phyloP scores from a whole-genome alignment of 2,888 invertebrate species.

The Oxystoma pomonae region DNA sequence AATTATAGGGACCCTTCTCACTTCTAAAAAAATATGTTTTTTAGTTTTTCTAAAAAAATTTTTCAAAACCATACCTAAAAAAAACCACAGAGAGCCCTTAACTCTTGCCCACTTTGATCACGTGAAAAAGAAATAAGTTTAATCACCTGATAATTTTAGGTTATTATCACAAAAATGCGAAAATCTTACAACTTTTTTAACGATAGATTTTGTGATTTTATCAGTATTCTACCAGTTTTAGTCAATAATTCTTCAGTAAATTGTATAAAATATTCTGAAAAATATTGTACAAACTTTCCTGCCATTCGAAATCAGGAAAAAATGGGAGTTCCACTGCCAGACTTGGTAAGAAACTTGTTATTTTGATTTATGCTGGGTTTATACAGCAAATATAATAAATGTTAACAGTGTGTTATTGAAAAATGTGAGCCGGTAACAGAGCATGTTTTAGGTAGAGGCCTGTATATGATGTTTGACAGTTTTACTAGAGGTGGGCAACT shows the following conservation, averaged over 20 bases:
- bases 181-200: background rate
- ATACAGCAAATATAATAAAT: background rate
- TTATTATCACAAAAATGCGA: background rate
- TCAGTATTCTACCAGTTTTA: too few species aligned
- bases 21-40: too few species aligned
- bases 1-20: too few species aligned
- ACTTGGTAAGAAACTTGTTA: slow-evolving; percentile 12
- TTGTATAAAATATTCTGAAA: background rate
- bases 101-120: too few species aligned
- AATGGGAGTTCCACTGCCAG: slow-evolving; percentile 19
- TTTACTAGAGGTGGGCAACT: too few species aligned
- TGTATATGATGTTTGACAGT: too few species aligned
- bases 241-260: background rate
- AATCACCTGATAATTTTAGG: background rate
- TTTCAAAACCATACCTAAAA: too few species aligned
- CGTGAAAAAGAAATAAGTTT: too few species aligned
- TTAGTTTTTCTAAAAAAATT: too few species aligned
- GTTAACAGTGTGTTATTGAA: background rate
- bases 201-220: background rate
- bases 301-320: background rate
- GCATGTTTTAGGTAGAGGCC: too few species aligned
- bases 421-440: too few species aligned
- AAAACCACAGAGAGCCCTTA: too few species aligned
- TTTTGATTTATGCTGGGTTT: background rate
- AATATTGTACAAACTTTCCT: background rate